phyloP scores from a whole-genome alignment of 2,888 invertebrate species.

The Mactromeris polynyma region DNA sequence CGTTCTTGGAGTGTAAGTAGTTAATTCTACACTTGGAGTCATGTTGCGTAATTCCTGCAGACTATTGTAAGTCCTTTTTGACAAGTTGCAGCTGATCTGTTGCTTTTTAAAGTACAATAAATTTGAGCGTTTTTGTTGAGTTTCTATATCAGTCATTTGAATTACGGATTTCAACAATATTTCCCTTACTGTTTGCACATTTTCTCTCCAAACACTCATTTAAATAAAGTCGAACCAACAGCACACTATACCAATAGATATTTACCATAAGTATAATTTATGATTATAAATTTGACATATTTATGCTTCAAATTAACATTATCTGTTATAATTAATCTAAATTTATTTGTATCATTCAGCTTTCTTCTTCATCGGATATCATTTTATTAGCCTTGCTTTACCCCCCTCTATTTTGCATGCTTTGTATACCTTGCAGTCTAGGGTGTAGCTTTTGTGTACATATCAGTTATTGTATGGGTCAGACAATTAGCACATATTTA shows the following conservation, averaged over 20 bases:
- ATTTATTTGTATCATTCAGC: neutral
- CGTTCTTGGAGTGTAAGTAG: no score
- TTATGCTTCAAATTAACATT: neutral
- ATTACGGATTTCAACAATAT: neutral
- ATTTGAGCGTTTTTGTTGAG: neutral
- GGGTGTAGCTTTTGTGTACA: constrained; percentile 31
- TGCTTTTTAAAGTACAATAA: neutral
- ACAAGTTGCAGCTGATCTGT: neutral
- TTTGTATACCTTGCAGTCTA: constrained; percentile 23
- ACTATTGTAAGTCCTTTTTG: neutral
- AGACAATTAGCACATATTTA: neutral
- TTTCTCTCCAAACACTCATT: neutral
- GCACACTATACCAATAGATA: neutral
- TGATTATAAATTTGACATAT: neutral
- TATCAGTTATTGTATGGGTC: neutral
- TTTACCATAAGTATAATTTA: neutral
- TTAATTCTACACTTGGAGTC: no score
- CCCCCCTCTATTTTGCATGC: constrained; percentile 28
- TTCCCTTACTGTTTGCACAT: neutral
- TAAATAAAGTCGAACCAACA: neutral
- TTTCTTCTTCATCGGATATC: constrained; percentile 15
- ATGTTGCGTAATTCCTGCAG: neutral
- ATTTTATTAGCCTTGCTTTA: constrained; percentile 37
- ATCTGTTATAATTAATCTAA: neutral
- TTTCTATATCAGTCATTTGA: neutral